Percentiles rank a stretch among this genome's conserved stretches.
These are phyloP conservation scores for Diabrotica virgifera DNA, from an alignment of 1,140 invertebrate genomes.

Conservation along the genomic window DNA sequence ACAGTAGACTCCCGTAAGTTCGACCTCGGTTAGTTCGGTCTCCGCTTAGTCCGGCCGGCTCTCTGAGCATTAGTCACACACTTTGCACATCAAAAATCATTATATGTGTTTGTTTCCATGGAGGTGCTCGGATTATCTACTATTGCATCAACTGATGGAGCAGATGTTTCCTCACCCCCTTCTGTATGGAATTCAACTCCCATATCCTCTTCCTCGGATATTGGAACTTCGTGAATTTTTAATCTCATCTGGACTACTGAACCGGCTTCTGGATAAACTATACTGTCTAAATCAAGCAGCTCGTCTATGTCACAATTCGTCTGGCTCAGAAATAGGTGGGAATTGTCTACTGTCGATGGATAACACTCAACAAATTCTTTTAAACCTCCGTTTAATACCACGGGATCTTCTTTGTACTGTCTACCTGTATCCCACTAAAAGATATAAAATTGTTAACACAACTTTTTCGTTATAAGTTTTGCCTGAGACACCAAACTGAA, in stretches of 20 bases:
- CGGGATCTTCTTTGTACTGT: slow-evolving; percentile 62
- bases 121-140: background rate
- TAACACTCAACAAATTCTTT: slow-evolving; percentile 77
- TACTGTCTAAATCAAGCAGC: slow-evolving; percentile 38
- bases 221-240: slow-evolving; percentile 12
- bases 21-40: too few relatives aligned
- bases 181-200: background rate
- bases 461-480: background rate
- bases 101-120: background rate
- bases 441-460: slow-evolving; percentile 14
- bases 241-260: slow-evolving; percentile 23
- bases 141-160: background rate
- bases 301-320: slow-evolving; percentile 50
- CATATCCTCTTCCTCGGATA: background rate
- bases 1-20: too few relatives aligned
- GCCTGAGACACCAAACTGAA: background rate
- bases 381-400: slow-evolving; percentile 75
- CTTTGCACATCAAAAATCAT: too few relatives aligned
- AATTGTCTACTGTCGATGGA: slow-evolving; percentile 71
- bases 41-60: too few relatives aligned
- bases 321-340: slow-evolving; percentile 51
- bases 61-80: too few relatives aligned
- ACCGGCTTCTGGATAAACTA: slow-evolving; percentile 35
- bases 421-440: slow-evolving; percentile 73
- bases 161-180: background rate